Conservation (phyloP, 2,797 vertebrate species). For the Leuciscus waleckii region DNA sequence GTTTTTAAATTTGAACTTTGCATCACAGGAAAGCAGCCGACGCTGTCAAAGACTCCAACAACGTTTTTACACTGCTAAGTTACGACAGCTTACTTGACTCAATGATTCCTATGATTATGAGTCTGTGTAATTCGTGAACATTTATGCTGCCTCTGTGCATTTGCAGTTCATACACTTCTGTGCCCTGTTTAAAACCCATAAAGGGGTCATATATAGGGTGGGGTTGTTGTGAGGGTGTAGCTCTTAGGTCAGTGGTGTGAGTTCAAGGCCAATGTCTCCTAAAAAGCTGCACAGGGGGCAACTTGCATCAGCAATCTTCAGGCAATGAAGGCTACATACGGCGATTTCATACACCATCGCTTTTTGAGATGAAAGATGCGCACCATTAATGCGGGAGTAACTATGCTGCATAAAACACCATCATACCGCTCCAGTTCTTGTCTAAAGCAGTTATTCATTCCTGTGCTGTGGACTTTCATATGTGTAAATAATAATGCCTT, state of each 20-base stretch:
- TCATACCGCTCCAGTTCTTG: background rate
- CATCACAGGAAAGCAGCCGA: background rate
- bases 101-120: background rate
- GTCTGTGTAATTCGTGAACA: background rate
- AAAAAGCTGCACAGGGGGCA: slow-evolving; percentile 28
- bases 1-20: background rate
- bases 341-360: slow-evolving; percentile 12
- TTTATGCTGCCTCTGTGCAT: background rate
- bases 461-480: background rate
- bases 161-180: background rate
- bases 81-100: background rate
- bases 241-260: slow-evolving; percentile 13
- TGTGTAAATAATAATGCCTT: slow-evolving; percentile 45
- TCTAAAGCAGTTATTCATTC: slow-evolving; percentile 32
- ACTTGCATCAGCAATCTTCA: slow-evolving; percentile 15
- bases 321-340: background rate
- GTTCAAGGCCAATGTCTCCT: background rate
- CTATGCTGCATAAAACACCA: slow-evolving; percentile 14
- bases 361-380: slow-evolving; percentile 5
- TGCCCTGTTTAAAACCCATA: background rate
- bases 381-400: slow-evolving; percentile 12
- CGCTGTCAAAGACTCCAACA: background rate
- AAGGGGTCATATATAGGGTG: background rate
- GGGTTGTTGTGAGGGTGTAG: background rate
- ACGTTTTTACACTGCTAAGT: background rate